Percentiles rank a stretch among this genome's conserved stretches.
These are phyloP conservation scores for Bradypodion pumilum DNA, from an alignment of 2,797 vertebrate genomes.

Conservation along the genomic window DNA sequence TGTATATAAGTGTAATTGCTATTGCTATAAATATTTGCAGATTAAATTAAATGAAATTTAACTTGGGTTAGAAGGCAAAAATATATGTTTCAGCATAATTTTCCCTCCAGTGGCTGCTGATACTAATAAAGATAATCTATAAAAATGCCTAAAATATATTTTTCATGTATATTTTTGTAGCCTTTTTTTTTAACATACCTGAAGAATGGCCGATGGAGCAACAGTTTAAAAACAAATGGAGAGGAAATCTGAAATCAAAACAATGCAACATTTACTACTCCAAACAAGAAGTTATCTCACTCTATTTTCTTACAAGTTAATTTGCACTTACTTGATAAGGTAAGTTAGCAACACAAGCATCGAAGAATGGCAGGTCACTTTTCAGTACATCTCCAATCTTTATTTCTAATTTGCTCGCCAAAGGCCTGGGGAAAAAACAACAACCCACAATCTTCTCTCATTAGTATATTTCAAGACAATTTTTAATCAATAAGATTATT, in stretches of 20 bases:
- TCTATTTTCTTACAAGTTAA: background rate
- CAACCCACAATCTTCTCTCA: constrained; percentile 23
- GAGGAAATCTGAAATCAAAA: constrained; percentile 90
- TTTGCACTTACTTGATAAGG: constrained; percentile 89
- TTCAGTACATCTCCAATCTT: constrained; percentile 93
- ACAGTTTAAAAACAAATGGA: constrained; percentile 96
- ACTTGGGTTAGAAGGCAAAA: background rate
- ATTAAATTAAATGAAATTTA: background rate
- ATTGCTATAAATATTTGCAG: background rate
- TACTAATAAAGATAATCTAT: background rate
- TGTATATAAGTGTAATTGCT: no score
- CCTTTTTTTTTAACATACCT: constrained; percentile 77
- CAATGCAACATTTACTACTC: constrained; percentile 4
- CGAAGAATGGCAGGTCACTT: constrained; percentile 94
- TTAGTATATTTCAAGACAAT: background rate
- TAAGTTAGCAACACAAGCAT: constrained; percentile 95
- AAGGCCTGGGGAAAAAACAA: constrained; percentile 77
- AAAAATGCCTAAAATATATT: background rate
- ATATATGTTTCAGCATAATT: background rate
- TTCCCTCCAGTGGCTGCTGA: background rate
- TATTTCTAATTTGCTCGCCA: constrained; percentile 93
- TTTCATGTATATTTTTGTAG: background rate
- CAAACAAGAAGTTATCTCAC: background rate
- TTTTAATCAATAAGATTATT: rapidly evolving
- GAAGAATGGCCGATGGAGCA: constrained; percentile 96